A percentile compares a stretch with the other conserved stretches of the same genome.
These are phyloP conservation scores for Chloebia gouldiae DNA, from an alignment of 2,113 vertebrate genomes.

Conservation along the genomic window DNA sequence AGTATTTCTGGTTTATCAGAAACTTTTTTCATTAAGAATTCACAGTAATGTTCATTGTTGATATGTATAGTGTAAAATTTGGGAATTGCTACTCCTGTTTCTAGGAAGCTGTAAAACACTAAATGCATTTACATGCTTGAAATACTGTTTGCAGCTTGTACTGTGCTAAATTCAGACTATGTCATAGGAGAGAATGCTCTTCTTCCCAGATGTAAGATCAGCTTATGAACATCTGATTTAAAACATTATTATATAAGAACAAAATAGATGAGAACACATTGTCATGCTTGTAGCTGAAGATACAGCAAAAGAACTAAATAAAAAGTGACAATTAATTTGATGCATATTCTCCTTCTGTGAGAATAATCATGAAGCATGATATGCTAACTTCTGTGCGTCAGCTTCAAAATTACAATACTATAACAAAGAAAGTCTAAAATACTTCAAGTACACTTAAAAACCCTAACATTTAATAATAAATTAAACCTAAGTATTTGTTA, in stretches of 20 bases:
- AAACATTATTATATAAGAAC: background rate
- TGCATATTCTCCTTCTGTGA: background rate
- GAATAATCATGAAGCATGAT: background rate
- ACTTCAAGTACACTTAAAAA: background rate
- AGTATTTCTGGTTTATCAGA: background rate
- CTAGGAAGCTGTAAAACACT: background rate
- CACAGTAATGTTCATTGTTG: background rate
- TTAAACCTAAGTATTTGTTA: background rate
- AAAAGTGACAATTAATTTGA: background rate
- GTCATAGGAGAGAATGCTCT: background rate
- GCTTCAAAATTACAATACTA: background rate
- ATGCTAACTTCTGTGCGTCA: background rate
- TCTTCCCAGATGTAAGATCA: background rate
- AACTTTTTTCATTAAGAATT: background rate
- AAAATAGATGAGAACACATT: background rate
- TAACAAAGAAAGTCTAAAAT: background rate
- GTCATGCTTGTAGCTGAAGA: background rate
- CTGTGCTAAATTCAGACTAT: background rate
- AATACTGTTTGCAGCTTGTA: background rate
- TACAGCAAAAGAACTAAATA: background rate
- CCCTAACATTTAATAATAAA: background rate
- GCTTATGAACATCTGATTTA: background rate
- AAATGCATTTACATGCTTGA: background rate
- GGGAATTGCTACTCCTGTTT: background rate
- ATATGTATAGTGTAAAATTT: background rate